A percentile compares a stretch with the other conserved stretches of the same genome.
Evolutionary conservation across 2,888 invertebrate species (phyloP).

Genomic region (Leucoptera coffeella): DNA sequence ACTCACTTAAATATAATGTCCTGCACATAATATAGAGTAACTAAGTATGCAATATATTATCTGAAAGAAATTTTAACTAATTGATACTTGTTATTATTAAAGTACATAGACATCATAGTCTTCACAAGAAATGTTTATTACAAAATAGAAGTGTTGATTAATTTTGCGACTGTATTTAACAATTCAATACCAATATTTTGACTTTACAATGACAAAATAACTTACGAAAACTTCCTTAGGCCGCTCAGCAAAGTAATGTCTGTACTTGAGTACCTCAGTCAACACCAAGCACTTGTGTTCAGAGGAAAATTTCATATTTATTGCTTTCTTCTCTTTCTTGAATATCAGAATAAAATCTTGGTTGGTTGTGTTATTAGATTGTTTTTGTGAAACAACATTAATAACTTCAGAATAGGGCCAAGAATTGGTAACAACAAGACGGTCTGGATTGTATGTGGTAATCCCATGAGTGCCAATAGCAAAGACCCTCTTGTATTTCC

Average conservation of each 20-base stretch:
- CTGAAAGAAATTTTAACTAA: too few relatives aligned
- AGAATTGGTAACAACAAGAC: slow-evolving; percentile 73
- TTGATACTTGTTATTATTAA: too few relatives aligned
- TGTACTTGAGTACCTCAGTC: slow-evolving; percentile 81
- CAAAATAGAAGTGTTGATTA: too few relatives aligned
- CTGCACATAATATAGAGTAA: too few relatives aligned
- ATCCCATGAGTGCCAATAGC: slow-evolving; percentile 93
- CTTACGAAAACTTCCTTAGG: slow-evolving; percentile 71
- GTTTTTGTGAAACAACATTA: slow-evolving; percentile 58
- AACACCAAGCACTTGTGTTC: slow-evolving; percentile 90
- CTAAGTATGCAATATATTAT: too few relatives aligned
- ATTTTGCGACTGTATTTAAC: too few relatives aligned
- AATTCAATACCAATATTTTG: too few relatives aligned
- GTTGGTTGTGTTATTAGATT: slow-evolving; percentile 44
- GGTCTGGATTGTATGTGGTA: slow-evolving; percentile 86
- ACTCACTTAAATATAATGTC: too few relatives aligned
- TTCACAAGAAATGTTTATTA: too few relatives aligned
- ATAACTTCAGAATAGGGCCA: slow-evolving; percentile 82
- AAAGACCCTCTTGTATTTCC: slow-evolving; percentile 97
- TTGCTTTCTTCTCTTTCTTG: slow-evolving; percentile 85
- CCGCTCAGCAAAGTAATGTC: slow-evolving; percentile 74
- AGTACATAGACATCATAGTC: too few relatives aligned
- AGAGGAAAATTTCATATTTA: slow-evolving; percentile 93
- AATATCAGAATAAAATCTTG: slow-evolving; percentile 77
- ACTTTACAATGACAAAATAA: too few relatives aligned